These are phyloP conservation scores for Pardosa pseudoannulata DNA, from an alignment of 2,888 invertebrate species.

Conservation along the genomic window DNA sequence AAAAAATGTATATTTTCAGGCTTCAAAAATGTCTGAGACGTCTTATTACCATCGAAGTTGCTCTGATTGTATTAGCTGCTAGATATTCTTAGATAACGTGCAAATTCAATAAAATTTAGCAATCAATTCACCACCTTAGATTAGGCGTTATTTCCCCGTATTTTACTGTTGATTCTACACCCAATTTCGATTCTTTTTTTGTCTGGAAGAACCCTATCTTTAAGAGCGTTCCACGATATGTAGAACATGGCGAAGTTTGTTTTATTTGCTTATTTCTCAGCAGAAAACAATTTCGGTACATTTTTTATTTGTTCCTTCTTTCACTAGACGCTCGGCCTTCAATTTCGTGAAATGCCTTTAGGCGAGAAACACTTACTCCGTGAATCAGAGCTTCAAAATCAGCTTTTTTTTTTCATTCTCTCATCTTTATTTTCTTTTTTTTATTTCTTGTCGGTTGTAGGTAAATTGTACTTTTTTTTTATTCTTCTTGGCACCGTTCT, in stretches of 20 bases:
- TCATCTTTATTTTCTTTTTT: neutral
- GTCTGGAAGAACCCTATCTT: too few species aligned
- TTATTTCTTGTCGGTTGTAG: neutral
- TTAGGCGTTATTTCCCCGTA: too few species aligned
- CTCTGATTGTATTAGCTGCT: too few species aligned
- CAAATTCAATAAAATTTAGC: too few species aligned
- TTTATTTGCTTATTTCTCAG: neutral
- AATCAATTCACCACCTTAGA: too few species aligned
- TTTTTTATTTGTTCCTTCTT: neutral
- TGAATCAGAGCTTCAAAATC: conserved; percentile 15
- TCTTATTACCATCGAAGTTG: too few species aligned
- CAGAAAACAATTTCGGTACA: neutral
- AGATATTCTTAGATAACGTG: too few species aligned
- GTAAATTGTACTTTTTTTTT: neutral
- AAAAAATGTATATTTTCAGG: too few species aligned
- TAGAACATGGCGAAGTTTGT: neutral
- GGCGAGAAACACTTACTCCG: neutral
- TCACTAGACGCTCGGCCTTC: neutral
- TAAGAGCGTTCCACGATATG: neutral
- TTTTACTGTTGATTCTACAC: too few species aligned
- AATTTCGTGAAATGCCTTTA: neutral
- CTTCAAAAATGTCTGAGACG: too few species aligned
- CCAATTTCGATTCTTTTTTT: too few species aligned
- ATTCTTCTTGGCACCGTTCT: too few species aligned
- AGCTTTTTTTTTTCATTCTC: neutral